These are phyloP conservation scores for Hippoglossus stenolepis DNA, from an alignment of 2,113 vertebrate species.

Conservation along the genomic window DNA sequence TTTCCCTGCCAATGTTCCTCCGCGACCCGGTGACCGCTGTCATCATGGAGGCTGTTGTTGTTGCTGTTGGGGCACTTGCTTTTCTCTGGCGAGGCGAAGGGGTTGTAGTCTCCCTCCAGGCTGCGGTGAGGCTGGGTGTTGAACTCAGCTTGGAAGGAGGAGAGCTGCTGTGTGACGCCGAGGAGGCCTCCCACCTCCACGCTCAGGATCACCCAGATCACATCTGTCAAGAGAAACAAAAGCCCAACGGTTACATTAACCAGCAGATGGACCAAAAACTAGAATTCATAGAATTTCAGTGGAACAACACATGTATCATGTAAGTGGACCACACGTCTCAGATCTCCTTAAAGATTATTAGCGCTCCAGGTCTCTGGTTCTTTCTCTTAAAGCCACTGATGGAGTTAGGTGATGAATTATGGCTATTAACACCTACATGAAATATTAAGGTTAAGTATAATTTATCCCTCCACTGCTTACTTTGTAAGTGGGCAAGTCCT, in stretches of 20 bases:
- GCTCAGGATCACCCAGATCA: conserved; percentile 99
- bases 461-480: conserved; percentile 27
- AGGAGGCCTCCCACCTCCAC: conserved; percentile 98
- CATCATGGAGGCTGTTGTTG: conserved; percentile 69
- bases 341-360: background rate
- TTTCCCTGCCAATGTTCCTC: conserved; percentile 92
- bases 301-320: background rate
- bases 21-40: conserved; percentile 88
- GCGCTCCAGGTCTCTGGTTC: background rate
- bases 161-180: conserved; percentile 98
- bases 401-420: conserved; percentile 20
- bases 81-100: conserved; percentile 98
- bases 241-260: too few species aligned
- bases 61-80: conserved; percentile 90
- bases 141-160: conserved; percentile 98
- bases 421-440: conserved; percentile 12
- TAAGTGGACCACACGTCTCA: background rate
- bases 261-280: background rate
- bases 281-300: too few species aligned
- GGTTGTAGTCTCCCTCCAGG: conserved; percentile 98
- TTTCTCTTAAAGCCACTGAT: background rate
- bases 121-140: conserved; percentile 98
- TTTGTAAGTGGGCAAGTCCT: conserved; percentile 11
- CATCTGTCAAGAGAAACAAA: conserved; percentile 82
- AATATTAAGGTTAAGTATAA: conserved; percentile 40